phyloP scores from a whole-genome alignment of 2,113 vertebrate genomes.

The Podilymbus podiceps region DNA sequence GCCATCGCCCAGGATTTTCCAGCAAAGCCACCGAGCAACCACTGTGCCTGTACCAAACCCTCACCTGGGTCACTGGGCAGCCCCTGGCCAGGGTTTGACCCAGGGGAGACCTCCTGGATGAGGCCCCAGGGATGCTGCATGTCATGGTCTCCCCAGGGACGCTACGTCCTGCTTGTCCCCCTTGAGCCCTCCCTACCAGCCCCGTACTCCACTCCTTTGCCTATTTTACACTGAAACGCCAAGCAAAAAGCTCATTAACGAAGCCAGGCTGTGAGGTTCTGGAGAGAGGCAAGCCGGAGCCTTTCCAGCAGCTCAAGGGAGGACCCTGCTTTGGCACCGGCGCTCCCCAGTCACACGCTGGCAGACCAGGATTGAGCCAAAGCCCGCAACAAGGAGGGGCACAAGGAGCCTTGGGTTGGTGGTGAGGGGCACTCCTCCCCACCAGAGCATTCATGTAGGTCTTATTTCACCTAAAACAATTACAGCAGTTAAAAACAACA shows the following conservation, averaged over 20 bases:
- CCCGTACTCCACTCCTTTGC: not conserved
- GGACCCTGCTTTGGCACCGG: rapidly evolving
- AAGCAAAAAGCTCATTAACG: not conserved
- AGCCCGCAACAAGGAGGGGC: not conserved
- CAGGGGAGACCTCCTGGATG: not conserved
- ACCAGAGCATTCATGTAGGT: not conserved
- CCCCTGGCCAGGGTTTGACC: not conserved
- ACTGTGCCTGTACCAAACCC: rapidly evolving
- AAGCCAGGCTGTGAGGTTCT: not conserved
- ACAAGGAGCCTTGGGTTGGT: not conserved
- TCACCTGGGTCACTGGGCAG: not conserved
- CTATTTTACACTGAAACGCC: not conserved
- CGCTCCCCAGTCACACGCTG: not conserved
- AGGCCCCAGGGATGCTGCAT: rapidly evolving
- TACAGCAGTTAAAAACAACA: not conserved
- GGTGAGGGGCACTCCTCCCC: not conserved
- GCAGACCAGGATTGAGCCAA: not conserved
- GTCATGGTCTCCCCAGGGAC: not conserved
- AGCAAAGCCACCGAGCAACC: not conserved
- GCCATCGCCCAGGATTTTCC: rapidly evolving
- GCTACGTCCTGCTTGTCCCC: not conserved
- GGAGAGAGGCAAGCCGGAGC: not conserved
- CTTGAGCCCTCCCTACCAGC: not conserved
- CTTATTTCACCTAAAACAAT: not conserved
- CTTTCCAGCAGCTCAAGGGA: not conserved